Base-by-base conservation (phyloP, 2,888 invertebrate species). In the Laothoe populi region DNA sequence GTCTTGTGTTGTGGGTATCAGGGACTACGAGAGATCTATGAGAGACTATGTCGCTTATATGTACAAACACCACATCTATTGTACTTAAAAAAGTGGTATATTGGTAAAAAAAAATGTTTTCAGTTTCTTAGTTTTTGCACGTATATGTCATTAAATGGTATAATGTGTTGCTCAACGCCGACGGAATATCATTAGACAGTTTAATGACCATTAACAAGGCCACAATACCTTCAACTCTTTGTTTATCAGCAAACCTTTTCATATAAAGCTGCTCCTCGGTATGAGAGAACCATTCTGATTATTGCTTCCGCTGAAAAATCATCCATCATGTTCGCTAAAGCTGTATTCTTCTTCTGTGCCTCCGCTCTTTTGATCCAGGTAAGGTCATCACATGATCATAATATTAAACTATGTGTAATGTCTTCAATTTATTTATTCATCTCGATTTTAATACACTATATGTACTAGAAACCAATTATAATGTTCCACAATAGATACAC, bases 331-430 rank as follows among this genome's bases (percentile, higher is more conserved):
- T 59, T 62, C 48, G 48, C 53, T 59, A 63, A 63, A 60, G 46
- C 63, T 58, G 24, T 64, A 53, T 58, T 71, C 61, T 58, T 67
- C 48, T 59, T 63, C 16, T 71, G 69, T 64, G 66, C 68, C 45
- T 63, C 64, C n/a, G 69, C 63, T 57, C 64, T 59, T 45, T 44
- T 68, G 42, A 59, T 60, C 24, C 60, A 60, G 48, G 60, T 60
- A 46, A 13, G 5, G 23, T 16, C 1, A 16, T 11, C n/a, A n/a
- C n/a, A n/a, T n/a, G n/a, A n/a, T n/a, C n/a, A n/a, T n/a, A n/a
- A n/a, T n/a, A n/a, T n/a, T n/a, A n/a, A n/a, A n/a, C n/a, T n/a
- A n/a, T n/a, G n/a, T n/a, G n/a, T n/a, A n/a, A n/a, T n/a, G n/a
- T n/a, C n/a, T n/a, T n/a, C n/a, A n/a, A n/a, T n/a, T n/a, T n/a